These are phyloP conservation scores for Smutsia temminckii DNA, from an alignment of 2,797 vertebrate genomes.

Conservation along the genomic window DNA sequence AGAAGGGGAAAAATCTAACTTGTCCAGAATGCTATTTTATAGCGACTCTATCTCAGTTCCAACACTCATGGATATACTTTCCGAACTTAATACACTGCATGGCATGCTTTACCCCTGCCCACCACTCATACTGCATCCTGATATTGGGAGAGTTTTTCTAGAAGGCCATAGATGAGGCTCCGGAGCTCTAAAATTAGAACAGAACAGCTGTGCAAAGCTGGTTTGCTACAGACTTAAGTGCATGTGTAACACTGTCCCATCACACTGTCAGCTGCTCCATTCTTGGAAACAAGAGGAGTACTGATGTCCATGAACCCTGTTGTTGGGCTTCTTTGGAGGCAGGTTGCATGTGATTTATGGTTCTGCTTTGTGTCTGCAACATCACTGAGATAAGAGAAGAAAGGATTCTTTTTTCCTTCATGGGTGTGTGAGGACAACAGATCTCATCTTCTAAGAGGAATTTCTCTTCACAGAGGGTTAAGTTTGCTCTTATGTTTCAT, in stretches of 20 bases:
- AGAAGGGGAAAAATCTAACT: neutral
- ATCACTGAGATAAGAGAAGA: neutral
- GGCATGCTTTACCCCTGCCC: neutral
- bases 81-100: neutral
- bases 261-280: neutral
- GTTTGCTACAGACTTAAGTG: neutral
- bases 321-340: neutral
- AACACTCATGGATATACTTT: neutral
- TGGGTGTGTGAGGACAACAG: neutral
- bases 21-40: conserved; percentile 24
- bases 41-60: conserved; percentile 30
- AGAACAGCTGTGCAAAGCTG: conserved; percentile 40
- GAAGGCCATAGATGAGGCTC: neutral
- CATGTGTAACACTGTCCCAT: neutral
- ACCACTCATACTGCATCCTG: neutral
- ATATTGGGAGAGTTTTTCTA: conserved; percentile 20
- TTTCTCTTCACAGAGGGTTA: neutral
- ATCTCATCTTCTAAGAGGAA: neutral
- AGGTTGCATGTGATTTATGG: neutral
- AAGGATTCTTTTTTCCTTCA: neutral
- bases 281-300: conserved; percentile 35
- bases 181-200: conserved; percentile 60
- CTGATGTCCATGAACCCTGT: neutral
- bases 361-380: neutral
- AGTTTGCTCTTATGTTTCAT: neutral